Evolutionary conservation across 2,113 vertebrate species (phyloP).

Genomic region (Eretmochelys imbricata): DNA sequence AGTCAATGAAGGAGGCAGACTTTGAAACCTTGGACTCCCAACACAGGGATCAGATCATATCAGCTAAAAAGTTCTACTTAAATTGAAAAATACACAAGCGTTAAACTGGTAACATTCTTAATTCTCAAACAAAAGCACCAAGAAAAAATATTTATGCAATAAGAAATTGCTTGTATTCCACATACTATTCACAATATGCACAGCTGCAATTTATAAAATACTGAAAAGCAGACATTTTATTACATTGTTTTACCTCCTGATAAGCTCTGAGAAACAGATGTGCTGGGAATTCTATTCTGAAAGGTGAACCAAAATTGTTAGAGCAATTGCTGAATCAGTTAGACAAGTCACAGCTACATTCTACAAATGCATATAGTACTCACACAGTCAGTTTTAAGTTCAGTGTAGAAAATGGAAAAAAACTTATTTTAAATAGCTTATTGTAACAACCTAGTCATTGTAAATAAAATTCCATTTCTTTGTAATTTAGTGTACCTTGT

Average conservation of each 20-base stretch:
- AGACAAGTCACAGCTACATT: background rate
- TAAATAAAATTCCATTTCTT: background rate
- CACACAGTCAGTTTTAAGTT: background rate
- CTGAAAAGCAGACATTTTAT: background rate
- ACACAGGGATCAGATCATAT: background rate
- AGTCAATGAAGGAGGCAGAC: background rate
- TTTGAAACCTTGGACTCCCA: background rate
- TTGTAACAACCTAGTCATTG: background rate
- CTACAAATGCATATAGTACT: background rate
- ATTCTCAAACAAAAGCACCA: background rate
- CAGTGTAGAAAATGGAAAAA: background rate
- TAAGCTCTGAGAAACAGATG: background rate
- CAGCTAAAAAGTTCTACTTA: background rate
- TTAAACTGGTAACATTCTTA: background rate
- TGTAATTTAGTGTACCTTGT: background rate
- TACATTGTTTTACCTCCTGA: background rate
- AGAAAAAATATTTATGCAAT: background rate
- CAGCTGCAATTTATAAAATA: background rate
- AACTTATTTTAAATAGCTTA: background rate
- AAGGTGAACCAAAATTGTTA: constrained; percentile 3
- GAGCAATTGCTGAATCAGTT: background rate
- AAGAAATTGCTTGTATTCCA: background rate
- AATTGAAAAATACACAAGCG: background rate
- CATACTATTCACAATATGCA: background rate
- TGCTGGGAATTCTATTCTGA: background rate